Evolutionary conservation across 2,113 vertebrate genomes (phyloP), one percentile per base, ranked within the genome.

Genomic region (Merops nubicus): DNA sequence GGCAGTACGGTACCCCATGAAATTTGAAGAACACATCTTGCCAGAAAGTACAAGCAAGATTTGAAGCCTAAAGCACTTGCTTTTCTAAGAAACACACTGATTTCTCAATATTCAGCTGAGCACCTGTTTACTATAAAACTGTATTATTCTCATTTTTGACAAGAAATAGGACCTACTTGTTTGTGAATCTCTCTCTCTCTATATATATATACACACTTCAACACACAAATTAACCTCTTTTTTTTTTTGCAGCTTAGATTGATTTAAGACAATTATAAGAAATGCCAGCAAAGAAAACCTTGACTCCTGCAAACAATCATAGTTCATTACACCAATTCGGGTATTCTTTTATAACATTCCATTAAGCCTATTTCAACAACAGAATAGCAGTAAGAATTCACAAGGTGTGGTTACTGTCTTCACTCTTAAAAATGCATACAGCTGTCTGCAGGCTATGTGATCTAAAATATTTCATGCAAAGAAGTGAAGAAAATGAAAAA

Each of bases 391-490:
- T 68, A 89, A 92, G 76, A 91, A 86, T 53, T 93, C 79, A 33
- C 63, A 80, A 57, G 6, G 18, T 95, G 50, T 73, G 33, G 42
- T 90, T 93, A 77, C 62, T 80, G 67, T 94, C 90, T 88, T 94
- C 72, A 80, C 68, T 70, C 64, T 90, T 81, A 84, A 94, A 81
- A 95, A 93, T 84, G 74, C 57, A 77, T 80, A 91, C 56, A 74
- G 72, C 72, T 89, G 48, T 96, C 93, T 94, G 81, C 87, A 91
- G 93, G 93, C 91, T 91, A 25, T 81, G 81, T 78, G 80, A 60
- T 89, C 74, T 93, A 89, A 93, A 89, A 78, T 81, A 80, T 87
- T 91, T 84, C 65, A 93, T 75, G 88, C 72, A 94, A 93, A 95
- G 38, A 80, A 93, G 63, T 18, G 15, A 82, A 87, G 65, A 90